A percentile compares a stretch with the other conserved stretches of the same genome.
Evolutionary conservation across 2,113 vertebrate genomes (phyloP).

Genomic region (Marcusenius ussheri): DNA sequence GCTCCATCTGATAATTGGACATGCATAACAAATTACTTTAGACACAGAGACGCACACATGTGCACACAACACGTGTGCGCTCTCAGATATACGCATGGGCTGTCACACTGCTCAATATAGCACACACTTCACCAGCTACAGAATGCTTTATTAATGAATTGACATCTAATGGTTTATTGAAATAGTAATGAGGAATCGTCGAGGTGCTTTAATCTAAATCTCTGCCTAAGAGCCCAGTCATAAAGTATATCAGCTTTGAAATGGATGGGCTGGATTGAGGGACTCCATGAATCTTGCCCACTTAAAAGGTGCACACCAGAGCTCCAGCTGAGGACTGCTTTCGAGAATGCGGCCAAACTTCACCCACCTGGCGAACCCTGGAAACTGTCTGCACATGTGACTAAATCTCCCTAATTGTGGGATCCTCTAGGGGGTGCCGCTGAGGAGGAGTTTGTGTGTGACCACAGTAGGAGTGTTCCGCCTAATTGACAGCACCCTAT

Average conservation of each 20-base stretch:
- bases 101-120: not conserved
- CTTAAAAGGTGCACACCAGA: not conserved
- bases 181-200: not conserved
- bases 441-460: not conserved
- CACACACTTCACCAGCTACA: not conserved
- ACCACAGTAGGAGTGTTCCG: not conserved
- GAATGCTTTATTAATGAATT: not conserved
- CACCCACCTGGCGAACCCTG: not conserved
- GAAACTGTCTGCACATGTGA: not conserved
- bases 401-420: not conserved
- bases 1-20: not conserved
- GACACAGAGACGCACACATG: not conserved
- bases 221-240: not conserved
- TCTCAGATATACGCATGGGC: not conserved
- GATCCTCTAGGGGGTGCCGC: not conserved
- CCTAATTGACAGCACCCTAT: not conserved
- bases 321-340: not conserved
- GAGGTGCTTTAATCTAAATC: not conserved
- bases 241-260: not conserved
- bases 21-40: not conserved
- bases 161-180: conserved; percentile 5
- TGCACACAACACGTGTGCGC: not conserved
- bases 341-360: not conserved
- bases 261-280: not conserved
- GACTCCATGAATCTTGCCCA: not conserved